Base-by-base conservation (phyloP, 2,797 vertebrate species). In the Parotocinclus haroldoi region DNA sequence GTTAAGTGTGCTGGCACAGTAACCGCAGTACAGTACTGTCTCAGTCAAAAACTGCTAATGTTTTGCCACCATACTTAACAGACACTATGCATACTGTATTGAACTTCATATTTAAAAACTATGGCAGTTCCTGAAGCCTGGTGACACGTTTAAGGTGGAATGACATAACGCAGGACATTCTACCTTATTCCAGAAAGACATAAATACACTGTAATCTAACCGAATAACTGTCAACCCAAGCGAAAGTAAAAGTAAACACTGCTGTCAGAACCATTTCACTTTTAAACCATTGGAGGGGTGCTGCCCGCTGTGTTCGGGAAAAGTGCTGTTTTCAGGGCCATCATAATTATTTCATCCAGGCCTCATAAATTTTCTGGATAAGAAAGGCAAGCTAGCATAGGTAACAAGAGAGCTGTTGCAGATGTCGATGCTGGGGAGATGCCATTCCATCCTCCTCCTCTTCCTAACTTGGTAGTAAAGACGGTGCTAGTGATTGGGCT, bases 391-490 rank as follows among this genome's bases (percentile, higher is more conserved):
- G 36, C 55, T 57, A 45, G 42, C 54, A 36, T 44, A 45, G 61
- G 44, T 59, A 62, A 68, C 55, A 55, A 72, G 59, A 48, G 67
- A 16, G 38, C 12, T 36, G 58, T 60, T 71, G 57, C 66, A 78
- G 74, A 81, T 71, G 62, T 75, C 75, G 68, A 71, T 63, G 66
- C 66, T 68, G 45, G 57, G 71, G 67, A 71, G 73, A 66, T 72
- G 71, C 76, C 68, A 73, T 73, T 53, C 63, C 38, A n/a, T 17
- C 27, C 63, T 53, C 60, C 52, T 64, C 56, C 45, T 63, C 74
- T 78, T 66, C 85, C 84, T 84, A 83, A 87, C 81, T 84, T 85
- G 82, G 83, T 82, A 78, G 79, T 74, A 62, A 58, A 82, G 73
- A 60, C 46, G 37, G 10, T 54, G 39, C 39, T 48, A 49, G 70